These are phyloP conservation scores for Leptonema lineaticorne DNA, from an alignment of 1,140 invertebrate species.

Conservation along the genomic window DNA sequence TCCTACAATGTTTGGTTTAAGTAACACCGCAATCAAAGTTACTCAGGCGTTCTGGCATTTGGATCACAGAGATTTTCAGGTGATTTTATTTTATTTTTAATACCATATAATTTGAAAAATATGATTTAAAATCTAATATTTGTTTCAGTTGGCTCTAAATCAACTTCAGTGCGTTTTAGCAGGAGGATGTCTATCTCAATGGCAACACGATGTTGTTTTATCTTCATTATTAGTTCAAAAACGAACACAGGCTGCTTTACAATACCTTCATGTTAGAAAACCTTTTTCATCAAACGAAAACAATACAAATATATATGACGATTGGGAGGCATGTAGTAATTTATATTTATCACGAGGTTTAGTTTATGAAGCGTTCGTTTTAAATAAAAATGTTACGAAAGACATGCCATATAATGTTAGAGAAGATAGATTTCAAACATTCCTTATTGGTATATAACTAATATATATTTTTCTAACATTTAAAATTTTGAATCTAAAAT, in stretches of 20 bases:
- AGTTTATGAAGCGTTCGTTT: constrained; percentile 52
- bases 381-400: constrained; percentile 48
- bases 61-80: constrained; percentile 74
- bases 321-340: constrained; percentile 52
- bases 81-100: constrained; percentile 43
- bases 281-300: constrained; percentile 20
- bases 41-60: constrained; percentile 84
- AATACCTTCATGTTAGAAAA: constrained; percentile 45
- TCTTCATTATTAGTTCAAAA: constrained; percentile 52
- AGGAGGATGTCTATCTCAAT: constrained; percentile 50
- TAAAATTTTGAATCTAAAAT: neutral
- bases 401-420: constrained; percentile 45
- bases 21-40: constrained; percentile 68
- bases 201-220: constrained; percentile 56
- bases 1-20: constrained; percentile 72
- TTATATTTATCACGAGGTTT: constrained; percentile 50
- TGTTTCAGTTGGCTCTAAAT: constrained; percentile 56
- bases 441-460: constrained; percentile 47
- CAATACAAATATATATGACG: constrained; percentile 45
- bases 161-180: constrained; percentile 53
- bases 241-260: constrained; percentile 47
- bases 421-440: constrained; percentile 47
- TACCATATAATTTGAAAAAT: constrained; percentile 12
- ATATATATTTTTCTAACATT: neutral
- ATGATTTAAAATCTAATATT: constrained; percentile 21